Evolutionary conservation across 2,888 invertebrate species (phyloP), one percentile per base, ranked within the genome.

Genomic region (Drymonia ruficornis): DNA sequence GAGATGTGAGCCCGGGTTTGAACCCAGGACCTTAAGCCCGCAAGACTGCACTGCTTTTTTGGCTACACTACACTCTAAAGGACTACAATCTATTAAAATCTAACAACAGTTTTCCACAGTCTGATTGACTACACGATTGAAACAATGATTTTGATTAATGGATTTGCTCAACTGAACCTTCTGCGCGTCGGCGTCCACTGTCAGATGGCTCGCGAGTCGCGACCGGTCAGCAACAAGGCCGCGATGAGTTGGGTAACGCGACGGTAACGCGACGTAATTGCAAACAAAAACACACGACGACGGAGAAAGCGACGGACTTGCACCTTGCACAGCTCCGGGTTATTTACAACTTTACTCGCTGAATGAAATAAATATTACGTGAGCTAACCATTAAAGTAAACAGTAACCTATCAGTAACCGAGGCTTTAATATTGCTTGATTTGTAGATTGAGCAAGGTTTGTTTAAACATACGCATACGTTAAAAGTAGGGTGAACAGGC

Each of bases 201-300:
- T 38, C 38, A 36, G 4, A 36, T 31, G 11, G 9, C 31, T 31
- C n/a, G 31, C 9, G 2, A 31, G 31, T 31, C 23, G 9, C 34
- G 34, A 13, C 11, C n/a, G 19, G 18, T n/a, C 9, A 19, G 3
- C 43, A 19, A 45, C 45, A 45, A 45, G 45, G 28, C 28, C 45
- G 45, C 45, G 19, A 28, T 45, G 28, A 28, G 45, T 45, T 45
- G 28, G n/a, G 23, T 44, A 23, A 44, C 44, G 19, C 43, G 12
- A 2, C 18, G 23, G 11, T 18, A 11, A 16, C 42, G 43, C 18
- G 43, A 9, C 28, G 45, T 65, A 58, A 66, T 66, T 61, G 59
- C 62, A 56, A 57, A 63, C 59, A 62, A 64, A 63, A 59, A 63
- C 56, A 57, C 52, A 51, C 54, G 49, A 40, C 56, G 53, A 43